Evolutionary conservation across 2,888 invertebrate genomes (phyloP), one percentile per base, ranked within the genome.

Genomic region (Melieria picta): DNA sequence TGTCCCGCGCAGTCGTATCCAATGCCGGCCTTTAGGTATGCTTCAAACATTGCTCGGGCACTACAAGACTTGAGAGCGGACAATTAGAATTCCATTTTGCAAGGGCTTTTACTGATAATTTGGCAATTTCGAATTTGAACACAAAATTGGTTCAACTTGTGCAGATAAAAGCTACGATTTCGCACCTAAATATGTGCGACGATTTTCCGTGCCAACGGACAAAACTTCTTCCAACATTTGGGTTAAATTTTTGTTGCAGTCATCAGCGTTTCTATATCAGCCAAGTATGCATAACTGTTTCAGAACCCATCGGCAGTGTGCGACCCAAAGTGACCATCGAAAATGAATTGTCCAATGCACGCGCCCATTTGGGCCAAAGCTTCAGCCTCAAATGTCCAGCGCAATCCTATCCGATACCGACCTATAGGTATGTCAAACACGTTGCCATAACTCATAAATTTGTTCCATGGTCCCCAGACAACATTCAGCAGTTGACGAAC

Each of bases 1-100:
- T 93, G 93, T 86, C 93, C 93, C 72, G 93, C 93, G 30, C 93
- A 93, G 86, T 92, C 92, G 45, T 93, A 90, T 88, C 93, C 93
- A 74, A 90, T 92, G 83, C 93, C 93, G 81, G 87, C 90, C 77
- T 90, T 91, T 90, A 92, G 92, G 92, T 93, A 80, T 74, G 72
- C 48, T 30, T 30, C 3, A 30, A 30, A 30, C 30, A 30, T 30
- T 30, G 30, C 30, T 30, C 30, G 30, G 30, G 3, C 1, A 30
- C 30, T 30, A 30, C 30, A 30, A 30, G 30, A 30, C 30, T 30
- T 30, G 30, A 30, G 30, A 30, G 30, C 30, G 30, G 30, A 30
- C 30, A 30, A 30, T 30, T 30, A 30, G 30, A 30, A 30, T 30
- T 30, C 30, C 30, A 30, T 1, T 30, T 30, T 30, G 2, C 30